Conservation (phyloP, 1,140 invertebrate genomes). For the Cydia splendana region DNA sequence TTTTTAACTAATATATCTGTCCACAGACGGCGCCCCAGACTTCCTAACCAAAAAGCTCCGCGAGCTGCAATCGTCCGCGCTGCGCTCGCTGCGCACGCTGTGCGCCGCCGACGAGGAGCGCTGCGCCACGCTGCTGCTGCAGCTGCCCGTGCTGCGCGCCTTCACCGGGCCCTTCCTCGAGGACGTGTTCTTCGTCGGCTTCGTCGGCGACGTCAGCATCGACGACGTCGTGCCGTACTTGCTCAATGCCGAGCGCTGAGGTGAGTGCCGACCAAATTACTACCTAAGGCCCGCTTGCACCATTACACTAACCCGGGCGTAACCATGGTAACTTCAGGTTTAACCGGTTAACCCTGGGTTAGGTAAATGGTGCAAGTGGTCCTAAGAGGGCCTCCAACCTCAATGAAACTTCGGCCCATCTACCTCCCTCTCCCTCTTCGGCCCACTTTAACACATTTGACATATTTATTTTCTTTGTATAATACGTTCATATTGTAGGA, state of each 20-base stretch:
- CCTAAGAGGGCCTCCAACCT: too few species aligned
- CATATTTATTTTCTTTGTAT: too few species aligned
- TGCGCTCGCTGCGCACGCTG: constrained; percentile 56
- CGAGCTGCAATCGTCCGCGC: constrained; percentile 52
- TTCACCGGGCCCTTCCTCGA: constrained; percentile 91
- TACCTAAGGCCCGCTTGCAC: too few species aligned
- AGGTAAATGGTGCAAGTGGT: too few species aligned
- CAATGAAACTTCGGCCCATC: too few species aligned
- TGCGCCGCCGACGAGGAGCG: constrained; percentile 50
- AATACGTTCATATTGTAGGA: too few species aligned
- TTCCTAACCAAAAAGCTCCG: constrained; percentile 59
- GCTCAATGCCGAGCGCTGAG: constrained; percentile 76
- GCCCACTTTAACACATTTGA: too few species aligned
- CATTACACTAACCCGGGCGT: too few species aligned
- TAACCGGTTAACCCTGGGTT: too few species aligned
- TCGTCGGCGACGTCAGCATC: constrained; percentile 95
- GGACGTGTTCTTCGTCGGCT: constrained; percentile 92
- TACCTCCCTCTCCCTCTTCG: too few species aligned
- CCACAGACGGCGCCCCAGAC: constrained; percentile 62
- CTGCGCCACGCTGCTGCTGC: constrained; percentile 80
- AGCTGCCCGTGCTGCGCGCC: constrained; percentile 88
- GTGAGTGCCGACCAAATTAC: neutral
- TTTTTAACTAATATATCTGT: constrained; percentile 18
- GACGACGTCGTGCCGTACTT: constrained; percentile 96
- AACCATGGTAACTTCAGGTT: too few species aligned